phyloP scores from a whole-genome alignment of 2,797 vertebrate species.

The Avahi laniger region DNA sequence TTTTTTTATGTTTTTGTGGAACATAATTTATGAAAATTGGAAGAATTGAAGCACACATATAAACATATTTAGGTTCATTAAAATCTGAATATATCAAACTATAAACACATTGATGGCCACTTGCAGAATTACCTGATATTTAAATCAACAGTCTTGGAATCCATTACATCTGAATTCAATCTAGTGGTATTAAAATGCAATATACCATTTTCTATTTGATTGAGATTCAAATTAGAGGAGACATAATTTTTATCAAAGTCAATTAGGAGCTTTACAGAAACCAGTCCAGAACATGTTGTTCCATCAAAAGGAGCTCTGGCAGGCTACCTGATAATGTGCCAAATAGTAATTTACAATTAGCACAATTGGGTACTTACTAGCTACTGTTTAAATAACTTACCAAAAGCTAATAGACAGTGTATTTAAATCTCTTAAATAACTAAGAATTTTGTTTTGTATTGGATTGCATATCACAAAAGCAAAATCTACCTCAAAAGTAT shows the following conservation, averaged over 20 bases:
- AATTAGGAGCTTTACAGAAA: constrained; percentile 65
- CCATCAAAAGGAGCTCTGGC: not conserved
- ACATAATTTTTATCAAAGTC: constrained; percentile 49
- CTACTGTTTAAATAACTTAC: not conserved
- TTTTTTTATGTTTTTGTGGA: not conserved
- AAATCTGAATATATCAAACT: not conserved
- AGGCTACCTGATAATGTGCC: not conserved
- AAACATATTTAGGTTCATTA: not conserved
- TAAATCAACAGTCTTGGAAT: constrained; percentile 1
- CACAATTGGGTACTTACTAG: constrained; percentile 5
- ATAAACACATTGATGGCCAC: not conserved
- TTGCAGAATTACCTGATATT: constrained; percentile 25
- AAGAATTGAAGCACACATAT: not conserved
- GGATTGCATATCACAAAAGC: not conserved
- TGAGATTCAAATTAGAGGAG: constrained; percentile 58
- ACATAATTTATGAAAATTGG: not conserved
- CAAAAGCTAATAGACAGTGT: not conserved
- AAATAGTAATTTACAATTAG: constrained; percentile 33
- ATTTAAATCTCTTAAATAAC: not conserved
- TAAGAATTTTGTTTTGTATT: not conserved
- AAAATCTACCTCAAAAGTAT: not conserved
- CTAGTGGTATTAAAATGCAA: constrained; percentile 53
- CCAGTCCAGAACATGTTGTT: not conserved
- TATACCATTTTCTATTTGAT: constrained; percentile 57
- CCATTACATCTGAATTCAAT: not conserved